Conservation (phyloP, 2,888 invertebrate species). For the Drosophila subquinaria region DNA sequence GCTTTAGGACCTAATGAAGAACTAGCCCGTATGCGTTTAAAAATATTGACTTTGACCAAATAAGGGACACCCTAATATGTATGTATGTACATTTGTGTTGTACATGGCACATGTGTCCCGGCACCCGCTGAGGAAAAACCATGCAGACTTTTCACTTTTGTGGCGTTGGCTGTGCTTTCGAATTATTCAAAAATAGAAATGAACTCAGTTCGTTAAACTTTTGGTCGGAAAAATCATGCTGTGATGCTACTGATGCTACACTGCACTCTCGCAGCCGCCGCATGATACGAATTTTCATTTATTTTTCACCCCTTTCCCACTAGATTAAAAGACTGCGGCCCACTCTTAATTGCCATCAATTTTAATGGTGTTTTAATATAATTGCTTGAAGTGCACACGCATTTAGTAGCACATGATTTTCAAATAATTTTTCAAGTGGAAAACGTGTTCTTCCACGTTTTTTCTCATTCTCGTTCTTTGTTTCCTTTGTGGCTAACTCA, state of each 20-base stretch:
- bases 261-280: constrained; percentile 42
- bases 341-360: constrained; percentile 53
- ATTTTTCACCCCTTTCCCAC: background rate
- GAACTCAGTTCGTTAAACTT: constrained; percentile 86
- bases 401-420: constrained; percentile 51
- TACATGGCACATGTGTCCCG: constrained; percentile 55
- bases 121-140: constrained; percentile 55
- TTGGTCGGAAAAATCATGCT: constrained; percentile 70
- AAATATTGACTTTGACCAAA: no score
- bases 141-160: constrained; percentile 80
- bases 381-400: constrained; percentile 46
- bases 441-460: constrained; percentile 75
- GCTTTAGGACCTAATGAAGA: no score
- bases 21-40: no score
- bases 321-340: constrained; percentile 11
- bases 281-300: constrained; percentile 11
- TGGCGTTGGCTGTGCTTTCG: constrained; percentile 58
- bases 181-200: constrained; percentile 85
- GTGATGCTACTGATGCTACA: constrained; percentile 38
- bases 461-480: constrained; percentile 23
- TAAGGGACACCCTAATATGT: no score
- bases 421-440: constrained; percentile 51
- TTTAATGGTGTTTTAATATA: constrained; percentile 46
- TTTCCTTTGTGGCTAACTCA: constrained; percentile 8
- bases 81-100: constrained; percentile 2